Base-by-base conservation (phyloP, 2,797 vertebrate species). In the Leptoclinus maculatus region DNA sequence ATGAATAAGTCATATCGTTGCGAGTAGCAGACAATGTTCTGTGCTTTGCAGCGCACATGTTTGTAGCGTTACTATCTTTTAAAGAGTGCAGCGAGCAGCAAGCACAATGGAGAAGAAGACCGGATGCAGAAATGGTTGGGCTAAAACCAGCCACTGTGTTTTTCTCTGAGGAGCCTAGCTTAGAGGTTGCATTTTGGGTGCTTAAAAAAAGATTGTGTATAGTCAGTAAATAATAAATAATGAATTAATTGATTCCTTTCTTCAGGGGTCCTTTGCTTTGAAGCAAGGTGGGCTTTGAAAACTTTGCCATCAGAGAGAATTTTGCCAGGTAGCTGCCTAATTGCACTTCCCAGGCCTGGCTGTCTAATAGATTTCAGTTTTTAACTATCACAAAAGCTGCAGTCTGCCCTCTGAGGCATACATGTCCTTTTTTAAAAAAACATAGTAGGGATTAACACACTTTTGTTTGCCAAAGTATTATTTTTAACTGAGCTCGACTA, bases 1-100 rank as follows among this genome's bases (percentile, higher is more conserved):
- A 92, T 93, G 73, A 92, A 93, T 89, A 91, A 91, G 65, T 92
- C 58, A 92, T 84, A 85, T 79, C 83, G 89, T 80, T 87, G 83
- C 49, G 59, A 82, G 83, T 49, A 27, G 74, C 49, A 87, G 88
- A 86, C 86, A 83, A 73, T 72, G 70, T 56, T 70, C 71, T 81
- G 67, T 78, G 56, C 80, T 88, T 80, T 80, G 65, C 60, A 53
- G 80, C 64, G 67, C 34, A 75, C 69, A 10, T 83, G 49, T 71
- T 83, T 77, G 65, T 43, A 74, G 66, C 54, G 53, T 66, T 75
- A 57, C 45, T 36, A 41, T 53, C 78, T 79, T n/a, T n/a, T 75
- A 54, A 63, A 76, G 78, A 79, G 83, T 69, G 45, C 78, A 68
- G 70, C 5, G n/a, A 82, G 70, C n/a, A 49, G 75, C 38, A 36